These are phyloP conservation scores for Hippopotamyrus pictus DNA, from an alignment of 2,797 vertebrate genomes.

Conservation along the genomic window DNA sequence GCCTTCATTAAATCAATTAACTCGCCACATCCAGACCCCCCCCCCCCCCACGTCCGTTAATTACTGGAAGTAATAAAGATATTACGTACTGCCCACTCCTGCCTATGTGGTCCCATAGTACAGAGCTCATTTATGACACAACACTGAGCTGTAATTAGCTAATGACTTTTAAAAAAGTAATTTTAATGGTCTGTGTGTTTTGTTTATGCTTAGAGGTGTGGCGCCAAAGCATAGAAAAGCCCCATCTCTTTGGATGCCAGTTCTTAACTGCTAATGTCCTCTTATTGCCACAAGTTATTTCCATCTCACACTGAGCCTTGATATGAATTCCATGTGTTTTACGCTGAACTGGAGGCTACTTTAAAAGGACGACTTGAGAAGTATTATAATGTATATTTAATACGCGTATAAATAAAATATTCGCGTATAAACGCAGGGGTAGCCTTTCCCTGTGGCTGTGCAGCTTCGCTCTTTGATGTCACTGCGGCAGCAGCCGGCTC, in stretches of 20 bases:
- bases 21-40: not conserved
- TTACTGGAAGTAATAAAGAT: not conserved
- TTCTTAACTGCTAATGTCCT: not conserved
- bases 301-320: not conserved
- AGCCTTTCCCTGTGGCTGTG: not conserved
- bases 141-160: not conserved
- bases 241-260: not conserved
- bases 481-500: not conserved
- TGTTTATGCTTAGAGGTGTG: not conserved
- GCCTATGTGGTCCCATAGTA: not conserved
- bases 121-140: not conserved
- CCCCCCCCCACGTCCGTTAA: not conserved
- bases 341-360: not conserved
- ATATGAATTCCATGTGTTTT: conserved; percentile 1
- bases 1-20: not conserved
- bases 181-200: not conserved
- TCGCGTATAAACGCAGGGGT: not conserved
- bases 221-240: not conserved
- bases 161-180: not conserved
- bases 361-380: not conserved
- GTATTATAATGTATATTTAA: not conserved
- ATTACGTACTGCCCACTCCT: not conserved
- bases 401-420: not conserved
- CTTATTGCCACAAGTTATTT: not conserved
- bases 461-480: not conserved